These are phyloP conservation scores for Sialis fuliginosa DNA, from an alignment of 2,888 invertebrate species.

Conservation along the genomic window DNA sequence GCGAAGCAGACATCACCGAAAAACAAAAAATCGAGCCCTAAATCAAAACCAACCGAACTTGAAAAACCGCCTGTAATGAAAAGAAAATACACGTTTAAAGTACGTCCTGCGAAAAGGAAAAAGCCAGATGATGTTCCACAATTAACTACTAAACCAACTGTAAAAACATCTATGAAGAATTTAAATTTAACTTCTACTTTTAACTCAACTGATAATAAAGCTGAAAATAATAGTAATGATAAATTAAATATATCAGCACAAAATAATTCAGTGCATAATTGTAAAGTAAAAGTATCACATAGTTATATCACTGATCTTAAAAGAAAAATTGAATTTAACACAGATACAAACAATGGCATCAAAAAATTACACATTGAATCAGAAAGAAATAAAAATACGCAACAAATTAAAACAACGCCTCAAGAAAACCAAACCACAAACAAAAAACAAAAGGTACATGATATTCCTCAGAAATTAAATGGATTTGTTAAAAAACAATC, in stretches of 20 bases:
- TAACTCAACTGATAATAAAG: too few species aligned
- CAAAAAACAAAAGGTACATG: too few species aligned
- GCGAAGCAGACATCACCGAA: background rate
- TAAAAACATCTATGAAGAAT: background rate
- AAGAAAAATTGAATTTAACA: background rate
- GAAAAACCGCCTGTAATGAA: slow-evolving; percentile 1
- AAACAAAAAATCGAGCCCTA: slow-evolving; percentile 5
- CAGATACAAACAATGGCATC: background rate
- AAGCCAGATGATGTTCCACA: background rate
- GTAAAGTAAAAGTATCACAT: background rate
- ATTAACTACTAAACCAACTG: background rate
- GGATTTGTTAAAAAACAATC: too few species aligned
- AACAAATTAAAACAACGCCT: too few species aligned
- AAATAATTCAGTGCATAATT: too few species aligned
- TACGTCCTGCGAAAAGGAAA: background rate
- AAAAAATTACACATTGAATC: background rate
- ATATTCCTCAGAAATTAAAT: too few species aligned
- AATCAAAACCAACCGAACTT: slow-evolving; percentile 8
- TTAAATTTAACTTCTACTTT: too few species aligned
- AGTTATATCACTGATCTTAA: background rate
- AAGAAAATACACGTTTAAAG: slow-evolving; percentile 2
- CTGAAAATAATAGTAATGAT: background rate
- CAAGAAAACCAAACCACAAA: too few species aligned
- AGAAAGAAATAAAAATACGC: slow-evolving; percentile 14
- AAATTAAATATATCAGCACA: too few species aligned